Base-by-base conservation (phyloP, 2,888 invertebrate genomes). In the Drosophila affinis region DNA sequence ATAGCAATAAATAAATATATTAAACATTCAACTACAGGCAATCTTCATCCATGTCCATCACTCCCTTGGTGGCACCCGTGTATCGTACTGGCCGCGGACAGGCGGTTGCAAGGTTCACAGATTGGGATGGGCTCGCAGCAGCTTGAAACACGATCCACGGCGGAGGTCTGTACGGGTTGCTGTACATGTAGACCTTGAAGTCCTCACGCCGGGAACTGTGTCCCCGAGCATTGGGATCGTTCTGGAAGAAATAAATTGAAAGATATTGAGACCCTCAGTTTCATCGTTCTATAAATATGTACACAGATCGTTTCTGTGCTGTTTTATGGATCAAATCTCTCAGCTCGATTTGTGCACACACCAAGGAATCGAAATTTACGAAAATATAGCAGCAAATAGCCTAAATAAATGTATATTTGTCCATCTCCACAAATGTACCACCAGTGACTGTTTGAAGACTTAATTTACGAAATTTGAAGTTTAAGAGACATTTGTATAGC, bases 31-130 rank as follows among this genome's bases (percentile, higher is more conserved):
- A 93, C 90, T 98, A 99, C 0, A 99, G 94, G 85, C 99, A 99
- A 90, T 99, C 98, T 92, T 99, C 99, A 87, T 98, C 96, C 93
- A 98, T 96, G 83, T 96, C 96, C 34, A 96, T 94, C 64, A 98
- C 94, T 52, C 97, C 97, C 89, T 96, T 96, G 0, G 96, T 95
- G 9, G 95, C 95, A 0, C 97, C 97, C 0, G 96, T 96, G 90
- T 95, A 96, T 18, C 94, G 93, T 1, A 95, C 95, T 0, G 97
- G 97, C 91, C 98, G 98, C 0, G 98, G 98, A 91, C 98, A 98
- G 0, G 21, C 3, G 21, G 3, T 21, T 21, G 21, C 3, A 18
- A 18, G 0, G 18, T 18, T 2, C 21, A 1, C 21, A 21, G 21
- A 21, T 3, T 21, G 3, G 21, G 21, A 21, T 21, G 21, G 21